These are phyloP conservation scores for Epiblema foenella DNA, from an alignment of 2,888 invertebrate species.

Conservation along the genomic window DNA sequence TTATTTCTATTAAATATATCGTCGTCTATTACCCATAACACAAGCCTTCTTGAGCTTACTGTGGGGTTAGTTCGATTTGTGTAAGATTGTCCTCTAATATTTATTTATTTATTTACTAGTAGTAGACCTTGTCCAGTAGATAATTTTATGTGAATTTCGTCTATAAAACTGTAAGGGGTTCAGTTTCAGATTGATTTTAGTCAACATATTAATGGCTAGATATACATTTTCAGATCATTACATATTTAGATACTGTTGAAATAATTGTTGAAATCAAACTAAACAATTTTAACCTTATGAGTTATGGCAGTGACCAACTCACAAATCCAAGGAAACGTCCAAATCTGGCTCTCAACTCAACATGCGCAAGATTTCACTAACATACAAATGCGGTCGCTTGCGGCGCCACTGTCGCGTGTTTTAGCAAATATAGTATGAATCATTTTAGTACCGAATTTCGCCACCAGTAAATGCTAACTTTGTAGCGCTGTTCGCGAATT, in stretches of 20 bases:
- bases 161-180: too few relatives aligned
- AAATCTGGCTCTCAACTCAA: conserved; percentile 27
- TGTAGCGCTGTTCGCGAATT: conserved; percentile 32
- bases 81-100: too few relatives aligned
- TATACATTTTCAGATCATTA: too few relatives aligned
- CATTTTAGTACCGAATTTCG: conserved; percentile 9
- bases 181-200: too few relatives aligned
- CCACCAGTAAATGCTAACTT: conserved; percentile 1
- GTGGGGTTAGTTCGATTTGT: too few relatives aligned
- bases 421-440: background rate
- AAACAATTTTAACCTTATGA: conserved; percentile 28
- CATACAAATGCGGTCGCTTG: background rate
- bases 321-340: conserved; percentile 39
- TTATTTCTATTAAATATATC: too few relatives aligned
- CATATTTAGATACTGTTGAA: conserved; percentile 7
- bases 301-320: conserved; percentile 35
- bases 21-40: too few relatives aligned
- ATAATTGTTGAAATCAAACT: conserved; percentile 20
- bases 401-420: conserved; percentile 15
- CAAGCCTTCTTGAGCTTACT: too few relatives aligned
- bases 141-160: too few relatives aligned
- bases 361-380: conserved; percentile 32
- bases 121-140: too few relatives aligned
- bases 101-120: too few relatives aligned
- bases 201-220: too few relatives aligned